Evolutionary conservation across 2,797 vertebrate genomes (phyloP).

Genomic region (Psittacula echo): DNA sequence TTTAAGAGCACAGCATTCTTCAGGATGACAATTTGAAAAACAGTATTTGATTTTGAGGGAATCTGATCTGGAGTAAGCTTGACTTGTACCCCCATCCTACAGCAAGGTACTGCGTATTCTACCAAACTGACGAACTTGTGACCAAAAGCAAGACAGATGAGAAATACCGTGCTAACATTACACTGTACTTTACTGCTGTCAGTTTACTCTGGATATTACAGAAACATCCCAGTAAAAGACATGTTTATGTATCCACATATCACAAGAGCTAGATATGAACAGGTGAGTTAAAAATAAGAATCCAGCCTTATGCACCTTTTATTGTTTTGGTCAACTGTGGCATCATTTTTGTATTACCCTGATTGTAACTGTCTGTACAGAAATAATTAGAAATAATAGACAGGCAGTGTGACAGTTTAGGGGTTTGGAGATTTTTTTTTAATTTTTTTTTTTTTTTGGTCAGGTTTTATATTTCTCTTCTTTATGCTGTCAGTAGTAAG

Average conservation of each 20-base stretch:
- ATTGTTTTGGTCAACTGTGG: slow-evolving; percentile 37
- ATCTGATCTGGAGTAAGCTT: slow-evolving; percentile 27
- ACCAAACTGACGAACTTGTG: neutral
- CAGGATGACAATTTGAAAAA: slow-evolving; percentile 44
- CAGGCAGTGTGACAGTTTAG: slow-evolving; percentile 11
- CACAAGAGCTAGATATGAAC: slow-evolving; percentile 27
- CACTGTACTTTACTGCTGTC: neutral
- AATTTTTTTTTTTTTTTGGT: neutral
- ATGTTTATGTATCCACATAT: slow-evolving; percentile 16
- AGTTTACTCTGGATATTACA: slow-evolving; percentile 44
- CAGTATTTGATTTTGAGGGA: slow-evolving; percentile 36
- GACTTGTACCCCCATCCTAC: neutral
- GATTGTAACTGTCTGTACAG: slow-evolving; percentile 49
- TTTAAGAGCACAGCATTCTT: slow-evolving; percentile 18
- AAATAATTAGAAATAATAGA: slow-evolving; percentile 72
- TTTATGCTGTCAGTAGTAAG: slow-evolving; percentile 74
- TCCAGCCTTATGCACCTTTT: slow-evolving; percentile 29
- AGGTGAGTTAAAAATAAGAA: slow-evolving; percentile 40
- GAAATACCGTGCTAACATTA: neutral
- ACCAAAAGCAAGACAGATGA: slow-evolving; percentile 56
- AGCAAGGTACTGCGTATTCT: neutral
- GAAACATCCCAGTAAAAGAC: slow-evolving; percentile 48
- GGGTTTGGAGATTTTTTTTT: neutral
- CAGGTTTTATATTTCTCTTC: slow-evolving; percentile 72
- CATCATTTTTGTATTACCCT: slow-evolving; percentile 58